phyloP scores from a whole-genome alignment of 2,797 vertebrate genomes.

The Champsocephalus esox region DNA sequence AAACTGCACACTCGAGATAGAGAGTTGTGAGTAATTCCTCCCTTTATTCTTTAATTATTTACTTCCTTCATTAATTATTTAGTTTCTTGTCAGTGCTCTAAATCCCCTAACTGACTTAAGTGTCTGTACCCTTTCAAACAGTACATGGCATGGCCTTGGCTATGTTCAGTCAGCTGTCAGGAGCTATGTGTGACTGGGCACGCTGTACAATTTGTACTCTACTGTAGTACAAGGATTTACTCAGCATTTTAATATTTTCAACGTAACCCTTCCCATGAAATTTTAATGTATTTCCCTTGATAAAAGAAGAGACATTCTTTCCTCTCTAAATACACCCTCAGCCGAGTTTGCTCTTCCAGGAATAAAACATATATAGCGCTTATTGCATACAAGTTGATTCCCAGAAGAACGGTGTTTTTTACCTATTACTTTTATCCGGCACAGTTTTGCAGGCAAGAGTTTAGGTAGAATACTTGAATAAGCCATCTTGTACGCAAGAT shows the following conservation, averaged over 20 bases:
- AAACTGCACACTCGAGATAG: conserved; percentile 85
- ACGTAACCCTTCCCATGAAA: conserved; percentile 48
- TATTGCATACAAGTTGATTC: background rate
- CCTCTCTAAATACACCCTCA: conserved; percentile 4
- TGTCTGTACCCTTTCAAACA: background rate
- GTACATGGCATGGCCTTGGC: background rate
- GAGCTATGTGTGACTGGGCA: conserved; percentile 5
- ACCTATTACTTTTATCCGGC: background rate
- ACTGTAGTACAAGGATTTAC: conserved; percentile 36
- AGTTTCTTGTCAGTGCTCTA: background rate
- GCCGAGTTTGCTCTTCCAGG: background rate
- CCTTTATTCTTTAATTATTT: background rate
- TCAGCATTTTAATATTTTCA: conserved; percentile 42
- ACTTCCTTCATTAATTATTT: background rate
- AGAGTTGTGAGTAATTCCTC: conserved; percentile 80
- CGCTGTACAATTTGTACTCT: background rate
- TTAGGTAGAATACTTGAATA: conserved; percentile 3
- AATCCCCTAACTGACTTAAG: background rate
- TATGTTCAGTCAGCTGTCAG: conserved; percentile 12
- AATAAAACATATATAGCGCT: background rate
- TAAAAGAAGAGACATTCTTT: conserved; percentile 13
- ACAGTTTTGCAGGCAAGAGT: background rate
- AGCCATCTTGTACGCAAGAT: conserved; percentile 1
- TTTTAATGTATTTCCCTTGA: conserved; percentile 30
- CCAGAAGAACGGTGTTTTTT: background rate